Evolutionary conservation across 2,797 vertebrate species (phyloP), one percentile per base, ranked within the genome.

Genomic region (Taeniopygia guttata): DNA sequence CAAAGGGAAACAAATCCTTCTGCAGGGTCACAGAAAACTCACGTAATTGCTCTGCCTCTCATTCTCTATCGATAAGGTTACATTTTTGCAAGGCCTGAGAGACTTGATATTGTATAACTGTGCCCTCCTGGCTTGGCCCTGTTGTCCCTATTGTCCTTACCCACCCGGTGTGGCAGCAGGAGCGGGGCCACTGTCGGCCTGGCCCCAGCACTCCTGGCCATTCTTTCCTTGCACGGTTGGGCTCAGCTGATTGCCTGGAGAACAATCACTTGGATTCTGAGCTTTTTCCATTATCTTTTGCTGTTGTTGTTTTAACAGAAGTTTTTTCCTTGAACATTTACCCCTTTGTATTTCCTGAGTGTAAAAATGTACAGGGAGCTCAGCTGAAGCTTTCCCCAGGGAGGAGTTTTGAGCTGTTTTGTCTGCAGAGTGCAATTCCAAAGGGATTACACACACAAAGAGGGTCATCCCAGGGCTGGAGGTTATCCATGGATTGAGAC

Each of bases 81-180:
- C 60, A 15, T 62, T 94, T 95, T 25, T 95, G 82, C 76, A 55
- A 51, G 82, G 76, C 34, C 59, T 88, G 77, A 18, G 74, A 66
- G 74, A 63, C 8, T 70, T 45, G 74, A 79, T 70, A 7, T 8
- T 56, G 89, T 83, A 1, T 94, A 94, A 94, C 63, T 79, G 80
- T 54, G 76, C 74, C 69, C 94, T 95, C 77, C 91, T 72, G 91
- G 80, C 88, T 90, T 51, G 83, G 93, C 90, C 77, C 46, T 55
- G 38, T 19, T 49, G 68, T 79, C 73, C 67, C 74, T 13, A 95
- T 96, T 96, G 96, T 96, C 91, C 74, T 88, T 90, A 49, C 3
- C 43, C 93, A 94, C 0, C 15, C 11, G 30, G 52, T 87, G 87
- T 96, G 94, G 94, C 94, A 66, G 87, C 84, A 69, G 68, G 81